phyloP scores from a whole-genome alignment of 2,797 vertebrate species.

The Sebastes minor region DNA sequence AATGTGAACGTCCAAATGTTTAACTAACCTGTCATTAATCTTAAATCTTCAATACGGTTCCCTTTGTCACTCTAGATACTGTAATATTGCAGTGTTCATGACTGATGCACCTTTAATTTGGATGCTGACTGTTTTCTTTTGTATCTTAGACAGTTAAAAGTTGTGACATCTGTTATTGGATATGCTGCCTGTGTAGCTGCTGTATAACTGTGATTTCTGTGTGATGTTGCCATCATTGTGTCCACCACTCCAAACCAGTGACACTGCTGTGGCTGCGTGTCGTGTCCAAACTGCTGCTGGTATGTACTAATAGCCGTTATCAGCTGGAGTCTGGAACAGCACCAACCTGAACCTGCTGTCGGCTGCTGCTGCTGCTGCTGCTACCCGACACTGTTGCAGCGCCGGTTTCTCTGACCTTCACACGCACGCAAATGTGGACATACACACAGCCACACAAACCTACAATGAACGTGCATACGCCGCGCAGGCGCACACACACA shows the following conservation, averaged over 20 bases:
- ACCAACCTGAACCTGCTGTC: slow-evolving; percentile 47
- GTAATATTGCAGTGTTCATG: slow-evolving; percentile 5
- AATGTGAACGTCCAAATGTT: neutral
- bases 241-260: slow-evolving; percentile 18
- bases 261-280: slow-evolving; percentile 33
- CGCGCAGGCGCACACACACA: slow-evolving; percentile 8
- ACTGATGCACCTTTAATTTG: slow-evolving; percentile 15
- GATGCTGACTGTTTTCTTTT: neutral
- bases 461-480: neutral
- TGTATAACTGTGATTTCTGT: slow-evolving; percentile 14
- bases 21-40: neutral
- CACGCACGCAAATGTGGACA: neutral
- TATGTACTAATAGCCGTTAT: slow-evolving; percentile 52
- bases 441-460: slow-evolving; percentile 9
- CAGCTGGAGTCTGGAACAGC: slow-evolving; percentile 48
- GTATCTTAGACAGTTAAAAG: neutral
- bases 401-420: slow-evolving; percentile 56
- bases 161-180: neutral
- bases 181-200: slow-evolving; percentile 8
- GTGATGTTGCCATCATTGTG: slow-evolving; percentile 19
- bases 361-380: slow-evolving; percentile 27
- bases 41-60: neutral
- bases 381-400: slow-evolving; percentile 52
- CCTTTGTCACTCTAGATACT: slow-evolving; percentile 3
- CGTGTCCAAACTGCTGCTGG: slow-evolving; percentile 42